These are phyloP conservation scores for Cephus sareptanus DNA, from an alignment of 2,888 invertebrate genomes.

Conservation along the genomic window DNA sequence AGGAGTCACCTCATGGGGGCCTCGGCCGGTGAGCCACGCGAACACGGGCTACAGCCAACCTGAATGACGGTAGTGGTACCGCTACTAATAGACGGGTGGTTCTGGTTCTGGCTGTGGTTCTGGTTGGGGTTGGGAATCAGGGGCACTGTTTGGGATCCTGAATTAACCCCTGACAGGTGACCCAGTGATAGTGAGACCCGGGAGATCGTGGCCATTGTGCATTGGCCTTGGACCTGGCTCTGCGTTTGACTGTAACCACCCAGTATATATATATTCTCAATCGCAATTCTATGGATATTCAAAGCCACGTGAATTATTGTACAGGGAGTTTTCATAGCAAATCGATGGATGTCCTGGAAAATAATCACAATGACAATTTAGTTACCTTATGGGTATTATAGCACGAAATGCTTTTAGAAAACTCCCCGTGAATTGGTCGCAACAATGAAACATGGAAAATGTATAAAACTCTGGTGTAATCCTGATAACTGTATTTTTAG, in stretches of 20 bases:
- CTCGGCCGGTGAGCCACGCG: slow-evolving; percentile 44
- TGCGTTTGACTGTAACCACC: slow-evolving; percentile 45
- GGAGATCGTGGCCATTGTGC: slow-evolving; percentile 38
- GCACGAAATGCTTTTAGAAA: neutral
- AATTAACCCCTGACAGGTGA: slow-evolving; percentile 46
- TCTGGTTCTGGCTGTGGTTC: slow-evolving; percentile 39
- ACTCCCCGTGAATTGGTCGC: neutral
- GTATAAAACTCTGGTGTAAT: neutral
- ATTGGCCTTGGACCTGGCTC: slow-evolving; percentile 28
- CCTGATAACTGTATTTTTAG: neutral
- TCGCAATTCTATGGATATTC: neutral
- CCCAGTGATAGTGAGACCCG: slow-evolving; percentile 51
- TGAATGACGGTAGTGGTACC: slow-evolving; percentile 44
- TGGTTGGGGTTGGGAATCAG: slow-evolving; percentile 47
- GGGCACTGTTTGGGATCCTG: slow-evolving; percentile 45
- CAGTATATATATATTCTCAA: slow-evolving; percentile 19
- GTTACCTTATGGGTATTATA: neutral
- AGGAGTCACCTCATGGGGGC: slow-evolving; percentile 49
- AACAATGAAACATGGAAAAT: neutral
- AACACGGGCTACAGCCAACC: slow-evolving; percentile 36
- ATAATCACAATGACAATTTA: neutral
- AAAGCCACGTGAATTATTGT: neutral
- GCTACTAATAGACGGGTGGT: slow-evolving; percentile 43
- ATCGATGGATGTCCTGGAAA: neutral
- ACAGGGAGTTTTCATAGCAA: neutral